Base-by-base conservation (phyloP, 2,888 invertebrate genomes). In the Lasioglossum vierecki region DNA sequence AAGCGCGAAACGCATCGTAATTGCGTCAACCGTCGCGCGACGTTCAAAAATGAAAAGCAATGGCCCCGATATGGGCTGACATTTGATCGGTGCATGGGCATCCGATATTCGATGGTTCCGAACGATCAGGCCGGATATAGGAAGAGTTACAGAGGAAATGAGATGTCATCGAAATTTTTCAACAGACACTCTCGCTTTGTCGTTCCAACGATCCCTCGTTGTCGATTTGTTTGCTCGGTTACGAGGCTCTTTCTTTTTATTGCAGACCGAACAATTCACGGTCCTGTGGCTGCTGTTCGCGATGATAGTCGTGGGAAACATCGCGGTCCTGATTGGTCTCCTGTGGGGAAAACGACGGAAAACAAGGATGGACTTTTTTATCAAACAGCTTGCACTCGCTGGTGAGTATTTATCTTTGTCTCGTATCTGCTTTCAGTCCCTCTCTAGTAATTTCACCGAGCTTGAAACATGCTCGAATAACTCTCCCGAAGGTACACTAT, bases 361-460 rank as follows among this genome's bases (percentile, higher is more conserved):
- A 94, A 98, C 98, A 75, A 96, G 99, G 74, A 99, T 99, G 98
- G 98, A 99, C 95, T 99, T 98, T 96, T 99, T 99, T 95, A 99
- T 99, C 91, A 98, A 98, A 96, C 98, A 99, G 93, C 96, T 99
- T 79, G 99, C 99, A 4, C 96, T 98, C 85, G 98, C 99, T 95
- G 99, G 99, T 99, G 95, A 96, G 60, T 60, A 26, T 60, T 60
- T 26, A 13, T 60, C 60, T 26, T 5, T 26, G 96, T 85, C 30
- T 85, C 30, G 22, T 18, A 39, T 6, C 11, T 73, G 6, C 13
- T 22, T 49, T 49, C 9, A 5, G 9, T 18, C 2, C 6, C 2
- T 18, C 35, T 30, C 15, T 35, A 18, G 18, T 15, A 18, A 18
- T 30, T 6, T 18, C 6, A 22, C 53, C 9, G 22, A 22, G 53